Percentiles rank a stretch among this genome's conserved stretches.
These are phyloP conservation scores for Glaucomys volans DNA, from an alignment of 2,113 vertebrate species.

Conservation along the genomic window DNA sequence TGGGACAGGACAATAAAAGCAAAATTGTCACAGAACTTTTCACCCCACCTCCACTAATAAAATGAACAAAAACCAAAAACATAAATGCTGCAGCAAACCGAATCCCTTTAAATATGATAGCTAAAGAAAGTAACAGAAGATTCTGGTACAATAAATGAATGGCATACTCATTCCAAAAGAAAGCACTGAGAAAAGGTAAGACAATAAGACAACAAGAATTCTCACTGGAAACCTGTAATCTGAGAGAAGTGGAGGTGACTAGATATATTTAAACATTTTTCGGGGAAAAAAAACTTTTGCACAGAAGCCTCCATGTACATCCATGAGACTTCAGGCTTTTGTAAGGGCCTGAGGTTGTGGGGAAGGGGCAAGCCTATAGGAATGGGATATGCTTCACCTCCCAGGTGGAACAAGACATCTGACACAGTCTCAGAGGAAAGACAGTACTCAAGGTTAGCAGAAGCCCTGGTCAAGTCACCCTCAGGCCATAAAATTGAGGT, in stretches of 20 bases:
- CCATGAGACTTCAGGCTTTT: neutral
- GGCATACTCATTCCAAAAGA: neutral
- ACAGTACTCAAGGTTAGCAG: neutral
- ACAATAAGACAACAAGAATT: neutral
- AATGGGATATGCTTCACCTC: neutral
- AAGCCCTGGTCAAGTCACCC: neutral
- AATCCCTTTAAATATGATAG: constrained; percentile 39
- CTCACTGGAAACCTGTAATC: neutral
- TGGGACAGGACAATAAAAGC: neutral
- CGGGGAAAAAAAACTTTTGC: neutral
- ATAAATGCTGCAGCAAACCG: neutral
- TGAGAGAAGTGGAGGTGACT: neutral
- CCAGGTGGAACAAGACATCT: neutral
- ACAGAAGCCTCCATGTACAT: neutral
- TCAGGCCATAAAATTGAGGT: neutral
- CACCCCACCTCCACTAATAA: neutral
- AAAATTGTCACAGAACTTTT: neutral
- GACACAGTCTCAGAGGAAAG: neutral
- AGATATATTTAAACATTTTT: neutral
- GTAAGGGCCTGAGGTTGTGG: neutral
- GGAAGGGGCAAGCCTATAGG: neutral
- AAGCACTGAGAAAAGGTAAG: neutral
- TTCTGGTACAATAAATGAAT: neutral
- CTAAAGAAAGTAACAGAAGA: constrained; percentile 30
- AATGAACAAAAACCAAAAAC: constrained; percentile 33